These are phyloP conservation scores for Drosophila virilis DNA, from an alignment of 1,140 invertebrate genomes.

Conservation along the genomic window DNA sequence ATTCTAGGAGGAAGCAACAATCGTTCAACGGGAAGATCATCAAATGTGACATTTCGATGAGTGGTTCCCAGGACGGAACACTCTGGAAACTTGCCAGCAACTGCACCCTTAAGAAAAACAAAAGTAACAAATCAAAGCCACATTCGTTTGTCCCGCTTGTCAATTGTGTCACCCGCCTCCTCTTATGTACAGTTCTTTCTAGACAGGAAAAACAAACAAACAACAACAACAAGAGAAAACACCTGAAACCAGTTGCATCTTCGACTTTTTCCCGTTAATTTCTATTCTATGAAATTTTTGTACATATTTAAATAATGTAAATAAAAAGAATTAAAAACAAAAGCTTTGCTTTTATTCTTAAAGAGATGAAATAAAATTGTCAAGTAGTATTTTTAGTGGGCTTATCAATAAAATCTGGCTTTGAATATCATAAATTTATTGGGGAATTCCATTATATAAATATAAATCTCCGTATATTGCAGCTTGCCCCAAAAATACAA, in stretches of 20 bases:
- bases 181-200: constrained; percentile 70
- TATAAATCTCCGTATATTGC: too few species aligned
- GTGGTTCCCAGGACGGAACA: constrained; percentile 11
- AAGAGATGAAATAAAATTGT: too few species aligned
- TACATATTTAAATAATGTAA: constrained; percentile 83
- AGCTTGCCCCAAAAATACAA: too few species aligned
- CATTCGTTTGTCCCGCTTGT: constrained; percentile 35
- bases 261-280: constrained; percentile 73
- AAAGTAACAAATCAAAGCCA: constrained; percentile 21
- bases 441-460: too few species aligned
- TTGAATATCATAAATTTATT: too few species aligned
- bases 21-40: constrained; percentile 31
- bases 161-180: constrained; percentile 40
- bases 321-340: constrained; percentile 71
- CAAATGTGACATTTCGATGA: constrained; percentile 30
- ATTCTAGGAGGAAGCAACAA: constrained; percentile 57
- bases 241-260: constrained; percentile 69
- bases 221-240: constrained; percentile 3
- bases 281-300: constrained; percentile 82
- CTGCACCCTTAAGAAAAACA: constrained; percentile 1
- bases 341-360: neutral
- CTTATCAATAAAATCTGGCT: too few species aligned
- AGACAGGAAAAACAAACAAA: constrained; percentile 42
- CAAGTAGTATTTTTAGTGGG: too few species aligned
- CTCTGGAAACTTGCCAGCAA: constrained; percentile 60